These are phyloP conservation scores for Anastrepha ludens DNA, from an alignment of 1,140 invertebrate genomes.

Conservation along the genomic window DNA sequence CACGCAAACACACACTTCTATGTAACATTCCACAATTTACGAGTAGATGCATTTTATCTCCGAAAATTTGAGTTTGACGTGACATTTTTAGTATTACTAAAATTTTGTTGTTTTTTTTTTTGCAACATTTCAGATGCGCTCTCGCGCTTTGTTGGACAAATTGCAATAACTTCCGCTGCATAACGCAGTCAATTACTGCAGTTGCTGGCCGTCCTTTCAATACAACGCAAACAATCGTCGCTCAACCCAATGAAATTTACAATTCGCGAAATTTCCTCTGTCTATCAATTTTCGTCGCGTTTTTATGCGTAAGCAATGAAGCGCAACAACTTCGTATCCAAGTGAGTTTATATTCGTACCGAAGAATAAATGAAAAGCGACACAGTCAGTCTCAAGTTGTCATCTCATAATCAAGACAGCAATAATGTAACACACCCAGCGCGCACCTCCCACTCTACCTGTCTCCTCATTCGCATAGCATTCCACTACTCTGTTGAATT, in stretches of 20 bases:
- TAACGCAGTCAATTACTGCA: constrained; percentile 36
- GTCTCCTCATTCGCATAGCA: background rate
- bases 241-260: constrained; percentile 2
- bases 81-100: too few relatives aligned
- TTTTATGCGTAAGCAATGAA: constrained; percentile 37
- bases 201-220: background rate
- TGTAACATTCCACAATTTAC: too few relatives aligned
- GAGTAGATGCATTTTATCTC: too few relatives aligned
- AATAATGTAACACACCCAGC: background rate
- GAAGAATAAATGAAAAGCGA: constrained; percentile 19
- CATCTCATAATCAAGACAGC: constrained; percentile 6
- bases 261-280: background rate
- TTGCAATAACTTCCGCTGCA: constrained; percentile 1
- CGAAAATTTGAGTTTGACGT: too few relatives aligned
- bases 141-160: background rate
- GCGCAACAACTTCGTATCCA: background rate
- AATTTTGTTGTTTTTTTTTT: background rate
- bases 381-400: constrained; percentile 9
- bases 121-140: background rate
- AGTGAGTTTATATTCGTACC: too few relatives aligned
- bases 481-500: constrained; percentile 8
- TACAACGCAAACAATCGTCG: background rate
- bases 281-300: background rate
- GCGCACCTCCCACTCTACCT: background rate
- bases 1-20: too few relatives aligned